Evolutionary conservation across 1,140 invertebrate species (phyloP).

Genomic region (Formica exsecta): DNA sequence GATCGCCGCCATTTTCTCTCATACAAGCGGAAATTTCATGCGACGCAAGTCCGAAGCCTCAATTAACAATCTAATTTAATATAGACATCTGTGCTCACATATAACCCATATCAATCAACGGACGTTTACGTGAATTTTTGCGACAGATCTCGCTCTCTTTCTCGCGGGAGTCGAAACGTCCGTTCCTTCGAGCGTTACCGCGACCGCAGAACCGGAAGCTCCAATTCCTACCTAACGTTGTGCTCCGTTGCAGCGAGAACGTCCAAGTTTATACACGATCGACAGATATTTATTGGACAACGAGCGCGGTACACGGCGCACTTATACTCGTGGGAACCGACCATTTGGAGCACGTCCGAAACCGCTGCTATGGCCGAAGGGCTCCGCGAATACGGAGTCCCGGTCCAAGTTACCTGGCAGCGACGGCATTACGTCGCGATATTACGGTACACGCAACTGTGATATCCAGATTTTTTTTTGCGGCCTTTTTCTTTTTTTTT

Average conservation of each 20-base stretch:
- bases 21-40: too few relatives aligned
- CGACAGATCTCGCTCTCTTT: background rate
- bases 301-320: slow-evolving; percentile 23
- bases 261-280: slow-evolving; percentile 55
- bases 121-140: slow-evolving; percentile 32
- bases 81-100: too few relatives aligned
- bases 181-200: slow-evolving; percentile 42
- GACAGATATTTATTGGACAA: slow-evolving; percentile 59
- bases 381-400: background rate
- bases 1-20: too few relatives aligned
- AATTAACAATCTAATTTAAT: too few relatives aligned
- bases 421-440: slow-evolving; percentile 12
- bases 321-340: slow-evolving; percentile 52
- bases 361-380: slow-evolving; percentile 43
- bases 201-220: slow-evolving; percentile 53
- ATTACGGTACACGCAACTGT: slow-evolving; percentile 25
- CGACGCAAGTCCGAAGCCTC: too few relatives aligned
- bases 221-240: slow-evolving; percentile 49
- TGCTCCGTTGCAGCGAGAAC: slow-evolving; percentile 34
- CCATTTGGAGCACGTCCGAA: slow-evolving; percentile 45
- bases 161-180: slow-evolving; percentile 1
- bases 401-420: slow-evolving; percentile 17
- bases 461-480: background rate
- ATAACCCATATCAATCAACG: slow-evolving; percentile 16
- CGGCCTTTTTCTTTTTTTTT: background rate